Evolutionary conservation across 2,888 invertebrate genomes (phyloP), one percentile per base, ranked within the genome.

Genomic region (Eupithecia tripunctaria): DNA sequence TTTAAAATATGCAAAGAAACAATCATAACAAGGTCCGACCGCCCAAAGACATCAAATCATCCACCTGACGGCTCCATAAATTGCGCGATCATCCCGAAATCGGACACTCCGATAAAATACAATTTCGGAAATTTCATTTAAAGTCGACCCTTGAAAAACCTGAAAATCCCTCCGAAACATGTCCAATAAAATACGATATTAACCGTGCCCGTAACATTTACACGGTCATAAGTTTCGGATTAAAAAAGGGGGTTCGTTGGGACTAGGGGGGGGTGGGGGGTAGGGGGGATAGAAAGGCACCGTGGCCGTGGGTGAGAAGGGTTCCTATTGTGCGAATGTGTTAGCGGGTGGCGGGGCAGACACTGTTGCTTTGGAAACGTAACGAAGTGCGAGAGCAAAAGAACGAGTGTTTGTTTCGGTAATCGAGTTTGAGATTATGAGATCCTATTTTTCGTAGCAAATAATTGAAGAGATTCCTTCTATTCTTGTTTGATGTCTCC

Each of bases 151-250:
- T 76, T 76, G 79, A 82, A 84, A 85, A 82, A 79, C 76, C 80
- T 76, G 74, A 80, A 81, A 79, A 79, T 78, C 80, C 82, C 76
- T 80, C 77, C 81, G 72, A 77, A 86, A 85, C 86, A 84, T 83
- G 84, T 85, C 85, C 85, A 88, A 90, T 90, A 88, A 91, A 89
- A 88, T 87, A 89, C 85, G 88, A 88, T 88, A 90, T 90, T 90
- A 90, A 90, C 89, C 90, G 90, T 87, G 84, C 85, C 75, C 74
- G 78, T 74, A 83, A 87, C 88, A 85, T 90, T 90, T 90, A 91
- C 90, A 90, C 89, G 89, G 86, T 91, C 91, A 90, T 91, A 91
- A 90, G 91, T 89, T 91, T 86, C 85, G 89, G 91, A 91, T 91
- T 91, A 91, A 91, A 91, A 91, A 90, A 87, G 88, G 88, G 85